Base-by-base conservation (phyloP, 2,113 vertebrate genomes). In the Boleophthalmus pectinirostris region DNA sequence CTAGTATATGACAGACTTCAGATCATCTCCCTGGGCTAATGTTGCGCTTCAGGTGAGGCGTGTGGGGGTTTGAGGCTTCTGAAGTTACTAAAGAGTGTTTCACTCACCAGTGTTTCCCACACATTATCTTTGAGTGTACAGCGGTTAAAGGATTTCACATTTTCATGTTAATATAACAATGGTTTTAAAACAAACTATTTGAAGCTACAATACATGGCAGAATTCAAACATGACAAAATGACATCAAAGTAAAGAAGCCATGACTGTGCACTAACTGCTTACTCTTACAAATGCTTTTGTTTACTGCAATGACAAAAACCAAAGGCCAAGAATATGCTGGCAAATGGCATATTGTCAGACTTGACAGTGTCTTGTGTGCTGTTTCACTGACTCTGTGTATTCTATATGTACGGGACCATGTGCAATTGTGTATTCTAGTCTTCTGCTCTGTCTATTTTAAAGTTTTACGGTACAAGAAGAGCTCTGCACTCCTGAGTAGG, bases 51-150 rank as follows among this genome's bases (percentile, higher is more conserved):
- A 82, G n/a, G 72, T 83, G 85, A 87, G 83, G 83, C 78, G 33
- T 84, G 73, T 82, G 69, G 35, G 77, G n/a, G 72, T 86, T 91
- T 91, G 88, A 91, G 87, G 90, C 84, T 83, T 89, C 54, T 73
- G 71, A 85, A 89, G 84, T 86, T 84, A 84, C 82, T 82, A 82
- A 85, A 64, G 56, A 81, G 69, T 78, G 38, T 66, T 65, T 5
- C 69, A 38, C 78, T 79, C 68, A 74, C 66, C 65, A 80, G 68
- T 69, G 68, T 46, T 78, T 68, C 68, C 70, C 38, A 43, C 8
- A 38, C 63, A 20, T 67, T 57, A 83, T 23, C 35, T 77, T 67
- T 73, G n/a, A 68, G 64, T 73, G 64, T 66, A 73, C 82, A 85
- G 77, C 67, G 79, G 66, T 82, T 86, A 82, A 88, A 87, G 61